Base-by-base conservation (phyloP, 2,797 vertebrate genomes). In the Sebastes itinus region DNA sequence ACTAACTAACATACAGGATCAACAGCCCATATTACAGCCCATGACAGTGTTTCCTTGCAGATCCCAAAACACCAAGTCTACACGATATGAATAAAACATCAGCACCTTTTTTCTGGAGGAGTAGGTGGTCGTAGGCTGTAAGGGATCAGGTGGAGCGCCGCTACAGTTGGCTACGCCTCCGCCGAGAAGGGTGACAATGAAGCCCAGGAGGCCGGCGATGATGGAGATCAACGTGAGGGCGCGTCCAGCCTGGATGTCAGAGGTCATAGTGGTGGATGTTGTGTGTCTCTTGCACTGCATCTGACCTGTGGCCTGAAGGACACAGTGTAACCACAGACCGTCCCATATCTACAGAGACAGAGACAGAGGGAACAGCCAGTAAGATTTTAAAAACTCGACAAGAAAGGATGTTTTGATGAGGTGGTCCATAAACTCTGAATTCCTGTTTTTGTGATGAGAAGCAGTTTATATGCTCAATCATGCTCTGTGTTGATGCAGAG, bases 281-380 rank as follows among this genome's bases (percentile, higher is more conserved):
- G 60, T 75, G 42, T 92, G 86, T 63, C 23, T 88, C 79, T 88
- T 92, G 65, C 90, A 91, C 87, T 91, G 88, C 80, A 88, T 88
- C 75, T 90, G 91, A 7, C 89, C 89, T 3, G 91, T 92, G 22
- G 84, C 63, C 81, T 91, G 91, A 12, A 81, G 0, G 11, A 90
- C 18, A 20, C 88, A 92, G 66, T 87, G 85, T 35, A 89, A 18
- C 91, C 91, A 92, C 78, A 92, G 85, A 54, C 85, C 89, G 12
- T 88, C 91, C 90, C 87, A 91, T 23, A 92, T 72, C 84, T 92
- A 6, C 16, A 46, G 42, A 62, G 5, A 56, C 38, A 75, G 4
- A 78, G 20, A 62, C 46, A 60, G 9, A 14, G 18, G 1, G 6
- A 62, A 32, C 27, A 23, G 14, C 35, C 35, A 30, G 18, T 1